Evolutionary conservation across 2,888 invertebrate genomes (phyloP).

Genomic region (Hirtodrosophila duncani): DNA sequence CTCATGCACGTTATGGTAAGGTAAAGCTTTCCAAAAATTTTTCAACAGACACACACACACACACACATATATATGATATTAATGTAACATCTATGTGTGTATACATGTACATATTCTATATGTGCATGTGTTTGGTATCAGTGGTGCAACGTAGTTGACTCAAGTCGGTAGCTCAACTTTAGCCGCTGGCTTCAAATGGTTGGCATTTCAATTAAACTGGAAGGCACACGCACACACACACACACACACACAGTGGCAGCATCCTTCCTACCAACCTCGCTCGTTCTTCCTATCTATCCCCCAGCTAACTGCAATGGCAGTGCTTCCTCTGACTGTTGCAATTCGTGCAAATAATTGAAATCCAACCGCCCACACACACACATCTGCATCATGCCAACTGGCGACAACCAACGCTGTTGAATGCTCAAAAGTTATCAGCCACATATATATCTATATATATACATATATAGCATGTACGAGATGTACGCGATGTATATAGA

Average conservation of each 20-base stretch:
- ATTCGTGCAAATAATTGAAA: constrained; percentile 64
- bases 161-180: constrained; percentile 14
- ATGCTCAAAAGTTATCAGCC: constrained; percentile 31
- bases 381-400: constrained; percentile 15
- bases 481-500: too few species aligned
- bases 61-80: too few species aligned
- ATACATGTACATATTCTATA: background rate
- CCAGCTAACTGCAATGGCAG: too few species aligned
- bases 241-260: background rate
- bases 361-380: too few species aligned
- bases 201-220: constrained; percentile 63
- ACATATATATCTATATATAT: constrained; percentile 8
- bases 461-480: too few species aligned
- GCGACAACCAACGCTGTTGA: background rate
- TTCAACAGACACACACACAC: background rate
- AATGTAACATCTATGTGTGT: constrained; percentile 8
- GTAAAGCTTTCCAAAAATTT: constrained; percentile 8
- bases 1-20: constrained; percentile 3
- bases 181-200: constrained; percentile 14
- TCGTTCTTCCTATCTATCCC: too few species aligned
- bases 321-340: constrained; percentile 34
- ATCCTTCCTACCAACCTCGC: too few species aligned
- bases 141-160: constrained; percentile 6
- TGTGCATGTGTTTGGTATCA: background rate
- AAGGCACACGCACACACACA: constrained; percentile 30